A percentile compares a stretch with the other conserved stretches of the same genome.
phyloP scores from a whole-genome alignment of 2,797 vertebrate genomes.

The Loriculus beryllinus region DNA sequence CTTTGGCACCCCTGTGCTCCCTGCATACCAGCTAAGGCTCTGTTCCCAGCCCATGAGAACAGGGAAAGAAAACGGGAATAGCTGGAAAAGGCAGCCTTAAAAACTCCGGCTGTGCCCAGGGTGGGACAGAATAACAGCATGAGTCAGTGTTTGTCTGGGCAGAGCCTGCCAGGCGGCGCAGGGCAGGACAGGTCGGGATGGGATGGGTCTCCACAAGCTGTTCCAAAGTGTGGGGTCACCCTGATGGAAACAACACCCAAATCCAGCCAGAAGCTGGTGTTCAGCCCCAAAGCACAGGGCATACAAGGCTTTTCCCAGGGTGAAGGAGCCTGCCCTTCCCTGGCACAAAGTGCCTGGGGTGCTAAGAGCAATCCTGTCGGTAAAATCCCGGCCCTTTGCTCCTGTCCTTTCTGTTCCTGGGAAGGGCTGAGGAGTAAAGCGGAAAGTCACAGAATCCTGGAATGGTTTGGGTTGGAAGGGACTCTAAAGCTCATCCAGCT shows the following conservation, averaged over 20 bases:
- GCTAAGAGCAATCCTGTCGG: accelerated
- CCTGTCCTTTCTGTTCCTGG: accelerated
- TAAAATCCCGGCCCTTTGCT: background rate
- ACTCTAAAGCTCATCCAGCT: no score
- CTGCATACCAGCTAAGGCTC: background rate
- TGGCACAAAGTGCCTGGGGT: background rate
- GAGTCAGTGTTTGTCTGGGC: background rate
- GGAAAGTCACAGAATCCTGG: background rate
- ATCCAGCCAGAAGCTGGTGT: accelerated
- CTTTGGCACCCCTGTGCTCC: background rate
- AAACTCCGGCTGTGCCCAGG: slow-evolving; percentile 37
- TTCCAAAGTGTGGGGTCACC: background rate
- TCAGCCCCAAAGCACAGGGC: background rate
- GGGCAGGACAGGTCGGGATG: no score
- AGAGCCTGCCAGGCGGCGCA: no score
- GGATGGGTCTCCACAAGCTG: background rate
- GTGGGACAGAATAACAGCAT: background rate
- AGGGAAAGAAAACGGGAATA: background rate
- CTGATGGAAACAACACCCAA: accelerated
- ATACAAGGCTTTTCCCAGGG: accelerated
- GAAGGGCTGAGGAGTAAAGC: background rate
- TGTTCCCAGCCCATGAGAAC: background rate
- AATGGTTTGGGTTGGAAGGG: background rate
- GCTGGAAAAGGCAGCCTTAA: slow-evolving; percentile 37
- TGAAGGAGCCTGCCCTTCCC: background rate